Evolutionary conservation across 2,113 vertebrate genomes (phyloP), one percentile per base, ranked within the genome.

Genomic region (Pollachius pollachius): DNA sequence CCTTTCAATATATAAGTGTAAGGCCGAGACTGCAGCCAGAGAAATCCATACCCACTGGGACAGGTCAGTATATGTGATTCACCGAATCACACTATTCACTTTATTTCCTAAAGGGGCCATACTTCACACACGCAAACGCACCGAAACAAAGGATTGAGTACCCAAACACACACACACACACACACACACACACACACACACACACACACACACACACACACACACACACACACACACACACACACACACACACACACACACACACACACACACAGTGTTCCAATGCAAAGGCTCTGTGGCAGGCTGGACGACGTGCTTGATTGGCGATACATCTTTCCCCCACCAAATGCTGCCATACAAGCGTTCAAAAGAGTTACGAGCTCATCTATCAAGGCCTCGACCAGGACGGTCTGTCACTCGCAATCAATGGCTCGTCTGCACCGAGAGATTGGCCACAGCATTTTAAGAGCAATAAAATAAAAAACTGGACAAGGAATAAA

Each of bases 381-480:
- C 77, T 83, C 86, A 87, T 87, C 86, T 67, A 87, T 88, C 84
- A 88, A 63, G 23, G 41, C 8, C 72, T 72, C 64, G 52, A 64
- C 73, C 37, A 3, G 56, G 67, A 75, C 70, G 15, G 57, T 18
- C 65, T 75, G 19, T 27, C 70, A 63, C 41, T 69, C 65, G 34
- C 62, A 71, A 65, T 61, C 56, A 70, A 25, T 19, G 48, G 23
- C 57, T 25, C 12, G 25, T 3, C 16, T 58, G 19, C 60, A 18
- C 17, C 17, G 30, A 65, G 57, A 69, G 64, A 37, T 41, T 52
- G 37, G n/a, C 13, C 11, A n/a, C 19, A 34, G 18, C n/a, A 52
- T 65, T 21, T 52, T 52, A 13, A 21, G 21, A 6, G 23, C 60
- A 62, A 62, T 25, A 21, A 25, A 15, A 62, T 13, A 62, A 15